A percentile compares a stretch with the other conserved stretches of the same genome.
These are phyloP conservation scores for Arctia plantaginis DNA, from an alignment of 2,888 invertebrate species.

Conservation along the genomic window DNA sequence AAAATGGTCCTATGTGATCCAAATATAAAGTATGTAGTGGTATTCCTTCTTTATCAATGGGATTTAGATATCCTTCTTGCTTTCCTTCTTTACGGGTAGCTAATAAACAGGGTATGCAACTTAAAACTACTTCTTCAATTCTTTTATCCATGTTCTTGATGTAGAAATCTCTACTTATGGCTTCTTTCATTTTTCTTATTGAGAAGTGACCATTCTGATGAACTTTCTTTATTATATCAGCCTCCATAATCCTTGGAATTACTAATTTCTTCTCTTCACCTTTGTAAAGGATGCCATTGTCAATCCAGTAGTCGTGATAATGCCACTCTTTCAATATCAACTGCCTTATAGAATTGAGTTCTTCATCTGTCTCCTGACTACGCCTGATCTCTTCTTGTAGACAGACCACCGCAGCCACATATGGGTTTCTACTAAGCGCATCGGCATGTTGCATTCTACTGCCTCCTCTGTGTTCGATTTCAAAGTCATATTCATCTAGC, in stretches of 20 bases:
- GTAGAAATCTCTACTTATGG: constrained; percentile 32
- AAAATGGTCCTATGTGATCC: not conserved
- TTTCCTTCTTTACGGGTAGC: constrained; percentile 52
- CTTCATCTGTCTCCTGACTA: not conserved
- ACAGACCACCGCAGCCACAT: not conserved
- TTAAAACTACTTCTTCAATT: constrained; percentile 27
- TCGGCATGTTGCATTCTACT: constrained; percentile 17
- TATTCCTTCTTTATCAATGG: constrained; percentile 54
- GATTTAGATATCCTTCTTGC: constrained; percentile 31
- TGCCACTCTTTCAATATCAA: not conserved
- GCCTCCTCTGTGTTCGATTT: constrained; percentile 13
- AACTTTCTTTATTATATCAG: constrained; percentile 32
- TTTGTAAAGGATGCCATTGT: not conserved
- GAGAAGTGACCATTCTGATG: constrained; percentile 47
- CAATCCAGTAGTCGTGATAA: not conserved
- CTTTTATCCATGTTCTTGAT: constrained; percentile 36
- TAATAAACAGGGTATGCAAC: constrained; percentile 44
- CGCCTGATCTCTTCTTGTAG: not conserved
- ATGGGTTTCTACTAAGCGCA: constrained; percentile 20
- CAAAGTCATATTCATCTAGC: constrained; percentile 11
- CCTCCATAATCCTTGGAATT: not conserved
- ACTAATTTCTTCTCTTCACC: not conserved
- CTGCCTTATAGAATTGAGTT: not conserved
- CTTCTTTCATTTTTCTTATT: constrained; percentile 29
- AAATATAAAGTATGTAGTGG: not conserved